phyloP scores from a whole-genome alignment of 2,888 invertebrate species.

The Parapristionchus giblindavisi region DNA sequence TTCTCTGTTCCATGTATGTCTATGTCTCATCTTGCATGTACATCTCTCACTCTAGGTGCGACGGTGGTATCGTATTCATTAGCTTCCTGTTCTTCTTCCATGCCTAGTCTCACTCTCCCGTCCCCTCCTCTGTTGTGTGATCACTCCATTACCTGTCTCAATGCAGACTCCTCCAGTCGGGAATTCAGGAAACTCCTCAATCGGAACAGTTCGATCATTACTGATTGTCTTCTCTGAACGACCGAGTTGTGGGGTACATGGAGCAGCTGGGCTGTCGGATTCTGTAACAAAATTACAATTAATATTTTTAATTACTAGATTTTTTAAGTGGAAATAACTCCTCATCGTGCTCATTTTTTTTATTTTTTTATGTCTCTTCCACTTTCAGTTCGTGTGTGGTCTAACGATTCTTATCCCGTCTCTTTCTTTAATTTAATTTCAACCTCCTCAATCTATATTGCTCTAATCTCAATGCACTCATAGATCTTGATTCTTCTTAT shows the following conservation, averaged over 20 bases:
- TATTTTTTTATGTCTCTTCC: too few relatives aligned
- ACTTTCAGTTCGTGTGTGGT: too few relatives aligned
- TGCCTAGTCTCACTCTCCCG: background rate
- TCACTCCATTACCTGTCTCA: conserved; percentile 35
- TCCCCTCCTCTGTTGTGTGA: conserved; percentile 16
- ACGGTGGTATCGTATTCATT: too few relatives aligned
- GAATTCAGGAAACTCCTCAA: conserved; percentile 54
- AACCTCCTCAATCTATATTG: too few relatives aligned
- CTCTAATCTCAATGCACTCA: too few relatives aligned
- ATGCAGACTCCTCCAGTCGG: conserved; percentile 39
- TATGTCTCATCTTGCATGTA: conserved; percentile 4
- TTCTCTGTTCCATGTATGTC: conserved; percentile 1
- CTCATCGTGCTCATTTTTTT: background rate
- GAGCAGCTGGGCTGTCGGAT: conserved; percentile 12
- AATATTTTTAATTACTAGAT: too few relatives aligned
- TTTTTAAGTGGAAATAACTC: background rate
- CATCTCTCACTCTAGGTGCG: too few relatives aligned
- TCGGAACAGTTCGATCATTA: conserved; percentile 12
- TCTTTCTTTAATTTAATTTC: too few relatives aligned
- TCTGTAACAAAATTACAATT: too few relatives aligned
- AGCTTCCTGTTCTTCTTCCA: too few relatives aligned
- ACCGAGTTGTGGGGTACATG: conserved; percentile 11
- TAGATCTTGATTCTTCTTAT: too few relatives aligned
- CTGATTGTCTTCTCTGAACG: background rate
- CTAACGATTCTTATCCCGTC: too few relatives aligned